phyloP scores from a whole-genome alignment of 2,113 vertebrate genomes.

The Semicossyphus pulcher region DNA sequence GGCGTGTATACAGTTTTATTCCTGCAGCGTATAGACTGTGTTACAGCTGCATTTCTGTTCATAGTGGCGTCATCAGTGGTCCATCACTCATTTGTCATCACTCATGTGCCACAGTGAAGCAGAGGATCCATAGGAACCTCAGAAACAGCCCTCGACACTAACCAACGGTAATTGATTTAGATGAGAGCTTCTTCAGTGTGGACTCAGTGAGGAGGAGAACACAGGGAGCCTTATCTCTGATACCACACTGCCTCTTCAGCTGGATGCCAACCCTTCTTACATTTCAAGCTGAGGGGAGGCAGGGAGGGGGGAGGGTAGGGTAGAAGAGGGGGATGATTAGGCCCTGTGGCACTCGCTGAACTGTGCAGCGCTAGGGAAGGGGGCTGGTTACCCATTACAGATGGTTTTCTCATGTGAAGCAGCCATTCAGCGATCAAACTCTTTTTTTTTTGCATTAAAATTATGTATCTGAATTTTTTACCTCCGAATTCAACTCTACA shows the following conservation, averaged over 20 bases:
- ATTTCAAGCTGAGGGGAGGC: conserved; percentile 40
- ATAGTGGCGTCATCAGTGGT: not conserved
- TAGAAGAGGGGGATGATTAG: conserved; percentile 25
- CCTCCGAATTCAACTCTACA: too few relatives aligned
- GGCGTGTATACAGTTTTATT: too few relatives aligned
- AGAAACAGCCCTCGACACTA: conserved; percentile 3
- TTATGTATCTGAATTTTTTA: too few relatives aligned
- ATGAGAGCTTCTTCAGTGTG: conserved; percentile 24
- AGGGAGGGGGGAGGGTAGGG: conserved; percentile 15
- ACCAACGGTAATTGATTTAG: conserved; percentile 54
- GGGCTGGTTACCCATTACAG: conserved; percentile 19
- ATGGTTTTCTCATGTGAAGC: conserved; percentile 18
- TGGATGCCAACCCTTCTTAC: conserved; percentile 51
- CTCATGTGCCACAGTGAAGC: conserved; percentile 16
- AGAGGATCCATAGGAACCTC: conserved; percentile 8
- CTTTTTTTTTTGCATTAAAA: too few relatives aligned
- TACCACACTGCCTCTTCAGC: conserved; percentile 51
- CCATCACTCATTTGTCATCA: not conserved
- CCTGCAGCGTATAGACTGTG: too few relatives aligned
- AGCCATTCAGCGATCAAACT: conserved; percentile 20
- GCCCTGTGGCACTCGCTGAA: conserved; percentile 19
- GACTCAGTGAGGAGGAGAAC: conserved; percentile 36
- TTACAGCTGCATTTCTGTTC: not conserved
- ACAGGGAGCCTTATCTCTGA: conserved; percentile 55
- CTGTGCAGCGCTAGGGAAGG: not conserved